phyloP scores from a whole-genome alignment of 1,140 invertebrate species.

The Caligus rogercresseyi region DNA sequence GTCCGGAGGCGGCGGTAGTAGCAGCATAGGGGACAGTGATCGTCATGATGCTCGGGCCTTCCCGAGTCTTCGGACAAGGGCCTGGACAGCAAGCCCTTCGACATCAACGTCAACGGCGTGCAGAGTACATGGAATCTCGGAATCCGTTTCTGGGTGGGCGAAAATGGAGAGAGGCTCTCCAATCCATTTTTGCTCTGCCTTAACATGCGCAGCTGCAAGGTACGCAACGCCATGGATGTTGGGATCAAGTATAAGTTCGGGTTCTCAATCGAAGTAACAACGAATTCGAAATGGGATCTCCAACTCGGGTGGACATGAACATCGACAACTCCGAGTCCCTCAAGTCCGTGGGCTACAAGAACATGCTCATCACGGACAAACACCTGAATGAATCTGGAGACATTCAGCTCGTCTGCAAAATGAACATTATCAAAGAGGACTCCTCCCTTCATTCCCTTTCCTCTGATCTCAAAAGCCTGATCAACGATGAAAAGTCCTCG shows the following conservation, averaged over 20 bases:
- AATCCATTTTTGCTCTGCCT: conserved; percentile 13
- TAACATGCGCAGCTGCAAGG: background rate
- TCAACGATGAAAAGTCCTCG: conserved; percentile 19
- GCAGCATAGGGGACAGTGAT: background rate
- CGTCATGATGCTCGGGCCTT: background rate
- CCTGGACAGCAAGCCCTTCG: conserved; percentile 15
- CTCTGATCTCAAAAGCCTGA: conserved; percentile 14
- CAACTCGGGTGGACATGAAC: background rate
- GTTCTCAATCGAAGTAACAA: conserved; percentile 9
- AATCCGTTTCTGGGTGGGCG: conserved; percentile 11
- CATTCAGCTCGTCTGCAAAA: conserved; percentile 12
- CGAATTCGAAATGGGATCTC: conserved; percentile 13
- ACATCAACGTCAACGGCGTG: conserved; percentile 19
- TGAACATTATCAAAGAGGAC: conserved; percentile 10
- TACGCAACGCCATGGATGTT: conserved; percentile 2
- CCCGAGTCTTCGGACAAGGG: too few species aligned
- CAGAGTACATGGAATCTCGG: conserved; percentile 14
- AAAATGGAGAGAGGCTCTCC: conserved; percentile 6
- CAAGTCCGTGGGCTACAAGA: conserved; percentile 16
- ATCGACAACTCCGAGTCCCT: conserved; percentile 1
- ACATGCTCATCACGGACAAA: conserved; percentile 16
- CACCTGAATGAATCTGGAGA: conserved; percentile 16
- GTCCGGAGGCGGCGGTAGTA: background rate
- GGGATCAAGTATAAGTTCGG: conserved; percentile 18
- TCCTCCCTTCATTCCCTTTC: conserved; percentile 9